Percentiles rank a stretch among this genome's conserved stretches.
phyloP scores from a whole-genome alignment of 2,797 vertebrate genomes.

The Pelobates cultripes region DNA sequence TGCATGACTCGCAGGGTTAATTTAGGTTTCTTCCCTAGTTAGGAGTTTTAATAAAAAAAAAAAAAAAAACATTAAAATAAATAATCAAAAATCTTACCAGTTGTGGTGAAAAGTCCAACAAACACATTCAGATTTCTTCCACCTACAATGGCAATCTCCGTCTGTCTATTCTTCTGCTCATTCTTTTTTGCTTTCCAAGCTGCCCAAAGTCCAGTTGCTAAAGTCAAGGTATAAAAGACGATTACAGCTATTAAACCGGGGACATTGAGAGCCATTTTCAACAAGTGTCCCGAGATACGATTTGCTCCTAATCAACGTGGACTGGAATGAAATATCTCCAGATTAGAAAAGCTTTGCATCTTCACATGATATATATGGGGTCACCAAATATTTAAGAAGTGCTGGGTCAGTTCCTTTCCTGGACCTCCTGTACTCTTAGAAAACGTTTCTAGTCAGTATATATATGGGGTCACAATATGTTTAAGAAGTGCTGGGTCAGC shows the following conservation, averaged over 20 bases:
- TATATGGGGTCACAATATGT: constrained; percentile 27
- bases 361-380: constrained; percentile 17
- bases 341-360: not conserved
- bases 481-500: constrained; percentile 25
- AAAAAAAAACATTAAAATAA: no score
- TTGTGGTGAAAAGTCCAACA: constrained; percentile 69
- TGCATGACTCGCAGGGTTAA: no score
- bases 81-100: constrained; percentile 50
- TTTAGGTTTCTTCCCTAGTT: no score
- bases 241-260: constrained; percentile 57
- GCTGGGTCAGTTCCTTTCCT: constrained; percentile 20
- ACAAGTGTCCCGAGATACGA: not conserved
- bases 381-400: constrained; percentile 11
- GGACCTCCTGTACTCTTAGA: constrained; percentile 44
- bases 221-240: constrained; percentile 63
- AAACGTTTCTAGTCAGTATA: constrained; percentile 44
- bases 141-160: constrained; percentile 66
- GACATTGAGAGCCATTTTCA: constrained; percentile 61
- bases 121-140: constrained; percentile 64
- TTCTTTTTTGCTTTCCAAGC: constrained; percentile 62
- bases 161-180: constrained; percentile 60
- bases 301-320: not conserved
- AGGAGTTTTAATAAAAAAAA: no score
- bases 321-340: constrained; percentile 17
- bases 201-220: constrained; percentile 65